Evolutionary conservation across 2,888 invertebrate genomes (phyloP).

Genomic region (Esperia sulphurella): DNA sequence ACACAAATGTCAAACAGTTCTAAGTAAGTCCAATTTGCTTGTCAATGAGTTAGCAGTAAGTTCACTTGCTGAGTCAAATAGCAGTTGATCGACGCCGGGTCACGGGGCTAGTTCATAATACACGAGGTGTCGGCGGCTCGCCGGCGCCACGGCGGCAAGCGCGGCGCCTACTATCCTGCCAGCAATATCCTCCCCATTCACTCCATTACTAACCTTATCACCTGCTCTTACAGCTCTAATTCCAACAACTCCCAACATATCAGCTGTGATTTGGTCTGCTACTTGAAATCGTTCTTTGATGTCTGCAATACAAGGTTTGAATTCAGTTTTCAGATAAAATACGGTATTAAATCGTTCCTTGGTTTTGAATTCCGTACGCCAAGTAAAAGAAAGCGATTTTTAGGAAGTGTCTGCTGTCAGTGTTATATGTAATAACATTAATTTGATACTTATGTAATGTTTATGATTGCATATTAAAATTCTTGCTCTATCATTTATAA

Average conservation of each 20-base stretch:
- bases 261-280: conserved; percentile 37
- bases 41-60: conserved; percentile 53
- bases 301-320: conserved; percentile 14
- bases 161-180: conserved; percentile 75
- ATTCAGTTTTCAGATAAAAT: conserved; percentile 13
- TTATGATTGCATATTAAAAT: background rate
- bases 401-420: conserved; percentile 59
- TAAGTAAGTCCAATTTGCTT: conserved; percentile 46
- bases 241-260: conserved; percentile 20
- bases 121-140: conserved; percentile 76
- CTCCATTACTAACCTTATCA: conserved; percentile 21
- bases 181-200: conserved; percentile 29
- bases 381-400: conserved; percentile 72
- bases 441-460: conserved; percentile 46
- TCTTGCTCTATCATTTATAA: conserved; percentile 1
- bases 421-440: conserved; percentile 33
- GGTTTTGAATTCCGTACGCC: conserved; percentile 71
- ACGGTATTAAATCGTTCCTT: conserved; percentile 53
- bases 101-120: conserved; percentile 76
- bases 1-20: conserved; percentile 37
- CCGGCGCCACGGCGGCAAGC: conserved; percentile 72
- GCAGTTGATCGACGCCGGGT: conserved; percentile 75
- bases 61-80: conserved; percentile 67
- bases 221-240: conserved; percentile 15
- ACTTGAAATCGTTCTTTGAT: conserved; percentile 34